Conservation (phyloP, 2,113 vertebrate species). For the Synchiropus splendidus region DNA sequence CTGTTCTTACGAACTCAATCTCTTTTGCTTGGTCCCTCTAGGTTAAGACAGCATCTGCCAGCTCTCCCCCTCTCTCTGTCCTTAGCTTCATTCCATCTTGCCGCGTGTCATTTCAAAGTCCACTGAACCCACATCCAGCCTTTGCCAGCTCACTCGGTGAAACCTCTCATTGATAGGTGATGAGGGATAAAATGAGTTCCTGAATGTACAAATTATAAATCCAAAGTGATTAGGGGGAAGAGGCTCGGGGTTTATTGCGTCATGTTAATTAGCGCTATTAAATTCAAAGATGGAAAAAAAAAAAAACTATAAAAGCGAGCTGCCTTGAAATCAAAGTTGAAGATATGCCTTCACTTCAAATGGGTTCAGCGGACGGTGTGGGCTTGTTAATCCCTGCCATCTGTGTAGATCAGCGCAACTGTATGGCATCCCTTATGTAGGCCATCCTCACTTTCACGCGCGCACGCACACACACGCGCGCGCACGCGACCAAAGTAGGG, state of each 20-base stretch:
- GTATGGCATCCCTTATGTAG: slow-evolving; percentile 50
- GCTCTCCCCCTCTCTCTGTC: slow-evolving; percentile 24
- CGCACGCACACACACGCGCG: no score
- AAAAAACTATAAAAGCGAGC: slow-evolving; percentile 1
- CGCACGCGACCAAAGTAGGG: slow-evolving; percentile 17
- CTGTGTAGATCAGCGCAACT: slow-evolving; percentile 43
- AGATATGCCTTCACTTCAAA: slow-evolving; percentile 33
- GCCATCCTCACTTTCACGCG: slow-evolving; percentile 23
- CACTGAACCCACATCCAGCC: no score
- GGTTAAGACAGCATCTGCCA: slow-evolving; percentile 42
- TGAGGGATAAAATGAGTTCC: no score
- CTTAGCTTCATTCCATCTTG: slow-evolving; percentile 25
- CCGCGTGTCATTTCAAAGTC: slow-evolving; percentile 16
- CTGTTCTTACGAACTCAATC: slow-evolving; percentile 38
- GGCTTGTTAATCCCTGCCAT: slow-evolving; percentile 53
- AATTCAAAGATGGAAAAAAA: background rate
- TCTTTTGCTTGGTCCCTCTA: slow-evolving; percentile 25
- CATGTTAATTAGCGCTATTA: no score
- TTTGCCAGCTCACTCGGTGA: background rate
- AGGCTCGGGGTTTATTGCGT: no score
- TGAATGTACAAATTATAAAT: no score
- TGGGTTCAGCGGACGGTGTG: slow-evolving; percentile 16
- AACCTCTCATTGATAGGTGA: background rate
- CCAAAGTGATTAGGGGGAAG: no score
- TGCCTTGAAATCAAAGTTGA: slow-evolving; percentile 17